Base-by-base conservation (phyloP, 1,140 invertebrate genomes). In the Halesus radiatus region DNA sequence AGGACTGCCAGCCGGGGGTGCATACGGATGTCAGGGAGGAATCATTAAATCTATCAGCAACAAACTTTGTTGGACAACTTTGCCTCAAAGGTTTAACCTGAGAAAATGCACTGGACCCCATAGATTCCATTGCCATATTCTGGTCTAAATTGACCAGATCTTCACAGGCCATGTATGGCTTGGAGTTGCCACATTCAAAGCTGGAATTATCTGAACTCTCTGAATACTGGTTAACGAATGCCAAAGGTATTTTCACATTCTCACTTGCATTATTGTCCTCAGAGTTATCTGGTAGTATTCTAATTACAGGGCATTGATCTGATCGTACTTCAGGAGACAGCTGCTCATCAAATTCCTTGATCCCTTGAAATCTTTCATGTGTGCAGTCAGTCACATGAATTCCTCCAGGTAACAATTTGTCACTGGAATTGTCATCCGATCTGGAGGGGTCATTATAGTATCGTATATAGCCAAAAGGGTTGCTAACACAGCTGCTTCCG, bases 381-480 rank as follows among this genome's bases (percentile, higher is more conserved):
- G 87, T 89, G 81, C 88, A 89, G 83, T 90, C 89, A 3, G 85
- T 88, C 66, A 84, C 50, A 6, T 26, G 72, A 45, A 73, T 45
- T 4, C 64, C 50, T 18, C 64, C 52, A 58, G 52, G 72, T 8
- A 29, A 75, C 18, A 56, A 3, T 16, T 58, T 54, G 4, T 75
- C 72, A 18, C 72, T 20, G 26, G 52, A 52, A 72, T 78, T 78
- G 54, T 76, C 78, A 32, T 79, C 75, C 3, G 66, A 76, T 74
- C 87, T 87, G 29, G 84, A 79, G n/a, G 84, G 79, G 8, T 85
- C 85, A 81, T 92, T 91, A 80, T 91, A 92, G 85, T 93, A 93
- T 56, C 91, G 88, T 8, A 94, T 90, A 82, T 92, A 93, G 37
- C 92, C 92, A 85, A 91, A 91, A 6, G 92, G 91, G 87, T 92